Conservation (phyloP, 1,140 invertebrate species). For the Brachionus paranguensis region DNA sequence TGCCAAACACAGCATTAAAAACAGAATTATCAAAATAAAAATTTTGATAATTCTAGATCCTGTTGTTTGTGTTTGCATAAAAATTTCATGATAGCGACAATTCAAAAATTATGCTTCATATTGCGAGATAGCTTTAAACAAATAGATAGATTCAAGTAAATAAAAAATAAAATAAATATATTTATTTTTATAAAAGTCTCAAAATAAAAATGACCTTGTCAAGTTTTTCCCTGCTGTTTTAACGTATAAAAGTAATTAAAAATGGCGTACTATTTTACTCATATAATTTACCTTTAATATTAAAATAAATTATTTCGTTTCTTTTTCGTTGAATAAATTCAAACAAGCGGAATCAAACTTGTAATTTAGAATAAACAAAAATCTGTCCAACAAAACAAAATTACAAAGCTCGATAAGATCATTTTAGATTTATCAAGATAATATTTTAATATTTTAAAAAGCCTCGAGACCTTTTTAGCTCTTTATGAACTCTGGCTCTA, state of each 20-base stretch:
- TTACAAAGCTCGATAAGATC: not conserved
- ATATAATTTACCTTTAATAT: not conserved
- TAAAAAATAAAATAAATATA: not conserved
- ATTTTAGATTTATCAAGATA: not conserved
- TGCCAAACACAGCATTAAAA: not conserved
- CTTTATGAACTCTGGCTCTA: not conserved
- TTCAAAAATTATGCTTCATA: not conserved
- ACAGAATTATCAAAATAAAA: not conserved
- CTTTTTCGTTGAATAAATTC: not conserved
- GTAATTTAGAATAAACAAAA: not conserved
- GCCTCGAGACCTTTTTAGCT: not conserved
- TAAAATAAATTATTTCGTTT: not conserved
- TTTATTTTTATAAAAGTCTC: not conserved
- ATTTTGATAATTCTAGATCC: not conserved
- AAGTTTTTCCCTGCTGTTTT: not conserved
- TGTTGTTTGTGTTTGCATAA: not conserved
- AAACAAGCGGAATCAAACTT: not conserved
- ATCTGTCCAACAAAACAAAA: not conserved
- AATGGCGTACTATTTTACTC: not conserved
- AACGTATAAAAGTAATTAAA: not conserved
- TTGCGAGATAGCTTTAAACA: not conserved
- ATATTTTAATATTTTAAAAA: not conserved
- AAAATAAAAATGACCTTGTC: not conserved
- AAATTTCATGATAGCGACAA: not conserved
- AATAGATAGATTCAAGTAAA: not conserved